Conservation (phyloP, 2,113 vertebrate species). For the Larimichthys crocea region DNA sequence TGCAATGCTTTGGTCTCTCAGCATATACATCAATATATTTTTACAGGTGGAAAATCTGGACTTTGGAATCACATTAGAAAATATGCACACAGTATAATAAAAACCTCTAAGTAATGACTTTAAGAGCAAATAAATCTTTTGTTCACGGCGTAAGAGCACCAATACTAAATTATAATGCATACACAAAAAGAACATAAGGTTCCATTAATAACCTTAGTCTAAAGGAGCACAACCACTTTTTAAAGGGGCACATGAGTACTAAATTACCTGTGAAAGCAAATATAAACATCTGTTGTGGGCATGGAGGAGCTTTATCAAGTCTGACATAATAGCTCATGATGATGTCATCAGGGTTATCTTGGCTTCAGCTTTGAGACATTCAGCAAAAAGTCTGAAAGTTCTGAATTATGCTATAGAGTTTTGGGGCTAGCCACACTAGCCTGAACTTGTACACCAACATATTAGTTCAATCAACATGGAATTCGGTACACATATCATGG, state of each 20-base stretch:
- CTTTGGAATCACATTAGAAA: not conserved
- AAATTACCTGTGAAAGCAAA: not conserved
- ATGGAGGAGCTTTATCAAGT: not conserved
- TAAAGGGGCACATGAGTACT: not conserved
- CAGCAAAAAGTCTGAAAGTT: not conserved
- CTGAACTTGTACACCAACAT: not conserved
- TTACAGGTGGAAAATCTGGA: conserved; percentile 19
- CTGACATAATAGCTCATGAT: not conserved
- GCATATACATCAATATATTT: conserved; percentile 1
- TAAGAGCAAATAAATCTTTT: conserved; percentile 3
- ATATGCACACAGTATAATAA: not conserved
- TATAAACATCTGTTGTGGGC: not conserved
- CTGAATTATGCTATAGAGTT: not conserved
- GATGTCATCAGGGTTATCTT: not conserved
- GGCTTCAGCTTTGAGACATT: not conserved
- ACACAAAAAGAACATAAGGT: not conserved
- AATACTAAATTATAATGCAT: not conserved
- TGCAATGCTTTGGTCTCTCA: not conserved
- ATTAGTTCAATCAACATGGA: not conserved
- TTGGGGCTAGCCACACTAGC: not conserved
- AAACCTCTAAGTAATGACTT: not conserved
- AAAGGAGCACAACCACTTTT: not conserved
- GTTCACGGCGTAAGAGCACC: not conserved
- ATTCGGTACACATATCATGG: not conserved
- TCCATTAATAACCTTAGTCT: conserved; percentile 3